Evolutionary conservation across 2,797 vertebrate genomes (phyloP), one percentile per base, ranked within the genome.

Genomic region (Notamacropus eugenii): DNA sequence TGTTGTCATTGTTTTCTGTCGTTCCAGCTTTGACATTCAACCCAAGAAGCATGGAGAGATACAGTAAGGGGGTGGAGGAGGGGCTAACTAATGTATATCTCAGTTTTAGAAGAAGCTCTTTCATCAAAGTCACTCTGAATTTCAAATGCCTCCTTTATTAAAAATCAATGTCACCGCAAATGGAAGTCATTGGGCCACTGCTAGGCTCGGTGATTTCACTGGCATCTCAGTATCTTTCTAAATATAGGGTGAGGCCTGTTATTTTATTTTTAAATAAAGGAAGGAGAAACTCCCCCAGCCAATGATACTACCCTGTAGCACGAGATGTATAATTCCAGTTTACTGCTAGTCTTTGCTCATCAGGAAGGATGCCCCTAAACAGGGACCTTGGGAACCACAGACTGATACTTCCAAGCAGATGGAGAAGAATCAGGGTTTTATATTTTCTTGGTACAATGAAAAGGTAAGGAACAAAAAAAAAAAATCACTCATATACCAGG

Each of bases 141-240:
- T 95, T 97, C 57, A 31, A n/a, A 91, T 0, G 24, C 34, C 11
- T 57, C 62, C 55, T 9, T 90, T 96, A 58, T 96, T 92, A 95
- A 98, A 95, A 95, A 82, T 93, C 96, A 90, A 96, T 90, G 54
- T 95, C 90, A 96, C 58, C 55, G 4, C 29, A 67, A 97, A 96
- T 95, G 93, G 58, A 91, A 96, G 62, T 59, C 94, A 90, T 55
- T 1, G 59, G 92, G 54, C 22, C 91, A 93, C 9, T 52, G 56
- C 92, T 74, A 90, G 92, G 22, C 55, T 96, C 19, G 90, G 40
- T 9, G 29, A 90, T 92, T 59, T 92, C 91, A 57, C 59, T 92
- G 58, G 90, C 52, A 96, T 91, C 62, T 34, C 16, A 27, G 27
- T 22, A 31, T 54, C 29, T 28, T 97, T 96, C 96, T 96, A 97